Conservation (phyloP, 2,888 invertebrate species). For the Drosophila stalkeri region DNA sequence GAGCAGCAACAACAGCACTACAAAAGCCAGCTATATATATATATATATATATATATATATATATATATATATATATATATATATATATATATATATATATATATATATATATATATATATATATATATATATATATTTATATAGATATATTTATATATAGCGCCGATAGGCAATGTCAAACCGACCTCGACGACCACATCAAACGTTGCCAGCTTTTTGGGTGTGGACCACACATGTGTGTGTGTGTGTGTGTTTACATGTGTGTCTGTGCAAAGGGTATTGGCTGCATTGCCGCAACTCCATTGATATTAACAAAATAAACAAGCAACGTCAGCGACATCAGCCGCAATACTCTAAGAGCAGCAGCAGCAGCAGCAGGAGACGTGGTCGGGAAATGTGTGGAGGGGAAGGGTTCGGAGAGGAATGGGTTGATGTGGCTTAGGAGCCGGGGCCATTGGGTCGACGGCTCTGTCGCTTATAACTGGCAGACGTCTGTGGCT, state of each 20-base stretch:
- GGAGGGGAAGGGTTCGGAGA: accelerated
- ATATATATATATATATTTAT: background rate
- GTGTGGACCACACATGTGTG: background rate
- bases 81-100: background rate
- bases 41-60: background rate
- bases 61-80: too few species aligned
- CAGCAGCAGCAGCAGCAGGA: background rate
- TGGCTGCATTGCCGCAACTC: slow-evolving; percentile 15
- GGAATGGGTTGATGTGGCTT: background rate
- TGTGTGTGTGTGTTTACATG: slow-evolving; percentile 2
- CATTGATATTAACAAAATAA: slow-evolving; percentile 59
- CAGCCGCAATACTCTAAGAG: slow-evolving; percentile 25
- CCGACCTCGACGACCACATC: slow-evolving; percentile 37
- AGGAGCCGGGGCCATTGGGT: background rate
- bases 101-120: background rate
- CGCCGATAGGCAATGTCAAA: slow-evolving; percentile 43
- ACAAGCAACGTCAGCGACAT: slow-evolving; percentile 41
- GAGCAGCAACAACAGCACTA: slow-evolving; percentile 14
- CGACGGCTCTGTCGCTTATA: slow-evolving; percentile 1
- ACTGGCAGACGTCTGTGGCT: slow-evolving; percentile 17
- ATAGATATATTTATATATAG: background rate
- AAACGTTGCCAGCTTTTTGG: slow-evolving; percentile 24
- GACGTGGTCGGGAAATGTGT: background rate
- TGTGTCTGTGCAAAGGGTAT: slow-evolving; percentile 17
- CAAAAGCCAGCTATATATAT: slow-evolving; percentile 16